Evolutionary conservation across 2,113 vertebrate genomes (phyloP).

Genomic region (Recurvirostra avosetta): DNA sequence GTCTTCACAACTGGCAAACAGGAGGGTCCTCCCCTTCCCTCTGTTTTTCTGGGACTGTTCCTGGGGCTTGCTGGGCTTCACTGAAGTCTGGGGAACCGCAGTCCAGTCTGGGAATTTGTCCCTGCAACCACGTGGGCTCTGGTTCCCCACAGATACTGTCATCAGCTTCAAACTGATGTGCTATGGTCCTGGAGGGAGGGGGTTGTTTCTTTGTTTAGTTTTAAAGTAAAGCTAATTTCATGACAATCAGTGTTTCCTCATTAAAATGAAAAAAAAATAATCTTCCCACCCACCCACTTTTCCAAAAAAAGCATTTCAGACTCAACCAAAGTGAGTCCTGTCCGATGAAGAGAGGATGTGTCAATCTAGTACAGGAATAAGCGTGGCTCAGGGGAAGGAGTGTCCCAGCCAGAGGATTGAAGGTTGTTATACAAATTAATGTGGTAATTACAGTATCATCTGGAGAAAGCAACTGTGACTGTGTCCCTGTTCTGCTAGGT

Average conservation of each 20-base stretch:
- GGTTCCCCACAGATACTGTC: too few relatives aligned
- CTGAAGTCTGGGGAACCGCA: too few relatives aligned
- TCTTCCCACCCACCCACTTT: not conserved
- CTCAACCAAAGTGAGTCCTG: not conserved
- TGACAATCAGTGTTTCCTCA: not conserved
- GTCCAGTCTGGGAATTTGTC: too few relatives aligned
- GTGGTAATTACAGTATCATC: constrained; percentile 62
- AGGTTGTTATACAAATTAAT: constrained; percentile 65
- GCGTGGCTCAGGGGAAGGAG: constrained; percentile 28
- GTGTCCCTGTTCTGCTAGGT: constrained; percentile 28
- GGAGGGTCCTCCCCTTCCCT: too few relatives aligned
- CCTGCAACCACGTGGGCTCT: too few relatives aligned
- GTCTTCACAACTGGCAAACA: too few relatives aligned
- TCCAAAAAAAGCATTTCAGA: not conserved
- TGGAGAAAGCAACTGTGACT: constrained; percentile 61
- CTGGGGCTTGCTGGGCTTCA: too few relatives aligned
- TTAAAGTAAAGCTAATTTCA: too few relatives aligned
- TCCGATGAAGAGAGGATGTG: not conserved
- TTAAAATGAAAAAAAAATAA: not conserved
- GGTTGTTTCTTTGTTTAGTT: too few relatives aligned
- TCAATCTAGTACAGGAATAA: constrained; percentile 12
- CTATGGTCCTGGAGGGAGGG: too few relatives aligned
- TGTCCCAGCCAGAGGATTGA: constrained; percentile 43
- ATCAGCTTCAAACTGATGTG: too few relatives aligned
- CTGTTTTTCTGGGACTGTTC: too few relatives aligned